Base-by-base conservation (phyloP, 2,888 invertebrate genomes). In the Empis stercorea region DNA sequence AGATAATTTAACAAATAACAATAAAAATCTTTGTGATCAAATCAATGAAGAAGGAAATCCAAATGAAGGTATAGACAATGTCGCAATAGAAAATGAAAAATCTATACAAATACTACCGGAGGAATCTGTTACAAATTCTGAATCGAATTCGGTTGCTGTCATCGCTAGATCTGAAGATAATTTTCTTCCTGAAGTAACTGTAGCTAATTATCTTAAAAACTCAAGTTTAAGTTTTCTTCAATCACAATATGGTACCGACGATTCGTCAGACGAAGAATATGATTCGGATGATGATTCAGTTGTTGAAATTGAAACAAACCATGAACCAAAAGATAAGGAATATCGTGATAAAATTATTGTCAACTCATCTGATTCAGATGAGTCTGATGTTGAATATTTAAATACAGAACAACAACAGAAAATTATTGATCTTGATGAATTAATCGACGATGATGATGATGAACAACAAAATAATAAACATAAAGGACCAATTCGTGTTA, bases 351-450 rank as follows among this genome's bases (percentile, higher is more conserved):
- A 38, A 13, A 23, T 30, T 13, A 2, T 34, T 3, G 34, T 20
- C 1, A 39, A 39, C 27, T 36, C 44, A 5, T 42, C 37, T 11
- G 48, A 49, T 38, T 48, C 52, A 2, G 14, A 45, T 11, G 48
- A 49, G 36, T 50, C 53, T 2, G 16, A 45, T n/a, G 23, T 51
- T n/a, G 45, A 48, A 16, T 17, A 44, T n/a, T 16, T 32, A 15
- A 32, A 10, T 11, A 38, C 27, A 10, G 34, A 39, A 11, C 9
- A 39, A 4, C 10, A 30, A 32, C 11, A 20, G 14, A 43, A 10
- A 14, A 37, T 39, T 4, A 62, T 64, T 15, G 58, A 63, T 7
- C 61, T 62, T 38, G 54, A 56, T 2, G 59, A 59, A 10, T 48
- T 52, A 9, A 45, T 43, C 0, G 57, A 57, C 3, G 55, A 57